These are phyloP conservation scores for Mohoua ochrocephala DNA, from an alignment of 2,113 vertebrate genomes.

Conservation along the genomic window DNA sequence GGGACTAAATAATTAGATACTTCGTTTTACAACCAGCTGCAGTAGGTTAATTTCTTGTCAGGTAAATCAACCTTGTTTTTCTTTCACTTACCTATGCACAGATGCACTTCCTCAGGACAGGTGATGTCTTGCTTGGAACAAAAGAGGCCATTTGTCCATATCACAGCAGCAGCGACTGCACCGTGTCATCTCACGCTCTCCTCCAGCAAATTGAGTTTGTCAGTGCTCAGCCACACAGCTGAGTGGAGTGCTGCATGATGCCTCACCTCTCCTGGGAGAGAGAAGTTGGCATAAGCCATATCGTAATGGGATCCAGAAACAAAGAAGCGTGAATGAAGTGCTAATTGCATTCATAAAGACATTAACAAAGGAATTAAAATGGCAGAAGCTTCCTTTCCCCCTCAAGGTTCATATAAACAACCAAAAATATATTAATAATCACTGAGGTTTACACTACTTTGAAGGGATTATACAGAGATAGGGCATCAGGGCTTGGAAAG, in stretches of 20 bases:
- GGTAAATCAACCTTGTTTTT: neutral
- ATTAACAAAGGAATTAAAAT: constrained; percentile 80
- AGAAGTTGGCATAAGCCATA: constrained; percentile 68
- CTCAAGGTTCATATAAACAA: constrained; percentile 43
- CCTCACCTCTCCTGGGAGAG: constrained; percentile 68
- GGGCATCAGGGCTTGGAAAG: neutral
- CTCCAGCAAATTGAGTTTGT: constrained; percentile 77
- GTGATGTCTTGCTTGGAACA: constrained; percentile 16
- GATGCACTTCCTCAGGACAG: neutral
- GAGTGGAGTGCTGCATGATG: constrained; percentile 58
- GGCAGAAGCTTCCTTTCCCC: constrained; percentile 63
- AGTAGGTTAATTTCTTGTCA: neutral
- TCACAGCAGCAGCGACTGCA: constrained; percentile 9
- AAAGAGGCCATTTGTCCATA: constrained; percentile 40
- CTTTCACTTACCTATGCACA: neutral
- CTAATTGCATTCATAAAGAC: constrained; percentile 82
- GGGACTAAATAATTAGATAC: neutral
- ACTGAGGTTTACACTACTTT: neutral
- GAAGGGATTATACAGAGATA: neutral
- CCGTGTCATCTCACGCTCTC: constrained; percentile 18
- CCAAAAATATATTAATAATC: constrained; percentile 22
- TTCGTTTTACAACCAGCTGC: neutral
- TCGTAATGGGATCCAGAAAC: constrained; percentile 76
- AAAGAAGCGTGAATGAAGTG: constrained; percentile 80
- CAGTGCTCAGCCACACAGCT: constrained; percentile 72